These are phyloP conservation scores for Bombus breviceps DNA, from an alignment of 1,140 invertebrate genomes.

Conservation along the genomic window DNA sequence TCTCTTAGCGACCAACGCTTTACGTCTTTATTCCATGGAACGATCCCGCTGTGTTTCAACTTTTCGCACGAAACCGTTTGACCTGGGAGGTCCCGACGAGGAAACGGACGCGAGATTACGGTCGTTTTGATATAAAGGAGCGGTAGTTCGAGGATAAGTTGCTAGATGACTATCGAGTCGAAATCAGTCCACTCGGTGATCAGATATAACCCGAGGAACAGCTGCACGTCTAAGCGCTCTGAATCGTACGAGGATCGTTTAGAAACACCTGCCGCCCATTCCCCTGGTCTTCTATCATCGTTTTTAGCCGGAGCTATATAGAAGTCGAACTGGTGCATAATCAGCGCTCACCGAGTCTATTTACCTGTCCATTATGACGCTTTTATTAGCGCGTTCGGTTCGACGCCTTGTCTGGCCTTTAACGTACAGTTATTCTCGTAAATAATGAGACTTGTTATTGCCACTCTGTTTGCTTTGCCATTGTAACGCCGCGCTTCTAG, in stretches of 20 bases:
- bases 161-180: slow-evolving; percentile 27
- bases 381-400: neutral
- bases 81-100: slow-evolving; percentile 28
- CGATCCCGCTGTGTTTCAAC: too few relatives aligned
- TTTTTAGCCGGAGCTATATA: neutral
- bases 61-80: neutral
- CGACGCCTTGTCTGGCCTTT: neutral
- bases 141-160: neutral
- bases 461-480: neutral
- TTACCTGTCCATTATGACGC: slow-evolving; percentile 8
- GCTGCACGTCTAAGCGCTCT: slow-evolving; percentile 42
- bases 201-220: slow-evolving; percentile 45
- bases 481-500: neutral
- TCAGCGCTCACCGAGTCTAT: neutral
- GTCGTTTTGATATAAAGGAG: slow-evolving; percentile 9
- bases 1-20: neutral
- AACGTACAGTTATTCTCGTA: neutral
- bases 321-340: neutral
- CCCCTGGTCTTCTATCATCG: neutral
- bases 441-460: slow-evolving; percentile 6
- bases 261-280: slow-evolving; percentile 47
- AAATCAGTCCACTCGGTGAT: slow-evolving; percentile 48
- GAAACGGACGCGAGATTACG: slow-evolving; percentile 16
- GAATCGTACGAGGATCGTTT: slow-evolving; percentile 40
- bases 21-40: neutral